phyloP scores from a whole-genome alignment of 2,888 invertebrate species.

The Drosophila subquinaria region DNA sequence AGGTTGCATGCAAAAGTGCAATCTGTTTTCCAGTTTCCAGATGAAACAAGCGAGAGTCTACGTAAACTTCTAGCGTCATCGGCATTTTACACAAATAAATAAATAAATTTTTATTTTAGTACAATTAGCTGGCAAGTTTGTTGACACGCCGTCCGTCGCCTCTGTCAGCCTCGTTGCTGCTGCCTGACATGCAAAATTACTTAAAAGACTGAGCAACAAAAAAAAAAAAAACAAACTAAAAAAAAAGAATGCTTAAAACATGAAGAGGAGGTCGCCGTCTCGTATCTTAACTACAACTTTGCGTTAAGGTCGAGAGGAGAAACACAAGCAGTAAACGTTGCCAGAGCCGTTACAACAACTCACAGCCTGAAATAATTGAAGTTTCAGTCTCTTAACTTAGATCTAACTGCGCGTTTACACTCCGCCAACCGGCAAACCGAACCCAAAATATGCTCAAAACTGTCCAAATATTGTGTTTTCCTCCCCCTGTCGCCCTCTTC shows the following conservation, averaged over 20 bases:
- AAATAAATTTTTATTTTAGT: conserved; percentile 63
- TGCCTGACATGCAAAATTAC: conserved; percentile 79
- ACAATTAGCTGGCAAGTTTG: conserved; percentile 74
- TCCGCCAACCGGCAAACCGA: conserved; percentile 14
- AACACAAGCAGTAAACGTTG: conserved; percentile 33
- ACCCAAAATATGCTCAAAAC: conserved; percentile 41
- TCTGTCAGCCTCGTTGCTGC: conserved; percentile 17
- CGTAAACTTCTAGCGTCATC: conserved; percentile 47
- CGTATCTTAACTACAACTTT: conserved; percentile 46
- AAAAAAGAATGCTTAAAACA: conserved; percentile 44
- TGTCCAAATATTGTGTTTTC: conserved; percentile 48
- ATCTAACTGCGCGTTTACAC: conserved; percentile 27
- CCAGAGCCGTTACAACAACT: conserved; percentile 48
- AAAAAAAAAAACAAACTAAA: conserved; percentile 13
- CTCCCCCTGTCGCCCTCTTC: neutral
- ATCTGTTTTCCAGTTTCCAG: conserved; percentile 63
- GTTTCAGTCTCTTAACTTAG: conserved; percentile 27
- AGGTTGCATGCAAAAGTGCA: conserved; percentile 81
- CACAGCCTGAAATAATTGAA: conserved; percentile 39
- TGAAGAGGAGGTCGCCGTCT: conserved; percentile 57
- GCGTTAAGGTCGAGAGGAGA: conserved; percentile 39
- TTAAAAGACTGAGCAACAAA: conserved; percentile 51
- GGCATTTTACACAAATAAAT: conserved; percentile 41
- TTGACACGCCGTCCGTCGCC: conserved; percentile 66
- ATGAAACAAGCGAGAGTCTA: conserved; percentile 52